phyloP scores from a whole-genome alignment of 2,113 vertebrate species.

The Microtus pennsylvanicus region DNA sequence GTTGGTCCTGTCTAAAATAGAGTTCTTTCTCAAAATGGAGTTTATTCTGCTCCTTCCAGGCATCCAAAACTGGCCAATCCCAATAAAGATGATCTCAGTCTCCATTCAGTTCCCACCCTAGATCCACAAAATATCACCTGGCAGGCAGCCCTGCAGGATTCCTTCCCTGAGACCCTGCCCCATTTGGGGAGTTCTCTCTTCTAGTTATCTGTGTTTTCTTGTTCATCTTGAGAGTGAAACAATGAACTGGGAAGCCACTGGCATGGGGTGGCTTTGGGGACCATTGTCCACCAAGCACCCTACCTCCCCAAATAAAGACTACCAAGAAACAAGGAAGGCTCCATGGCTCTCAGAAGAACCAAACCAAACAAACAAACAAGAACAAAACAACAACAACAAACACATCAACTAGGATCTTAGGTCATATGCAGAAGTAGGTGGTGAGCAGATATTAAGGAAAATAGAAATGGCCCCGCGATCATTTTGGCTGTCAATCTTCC shows the following conservation, averaged over 20 bases:
- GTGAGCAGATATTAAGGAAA: neutral
- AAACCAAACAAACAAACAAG: neutral
- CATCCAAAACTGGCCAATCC: neutral
- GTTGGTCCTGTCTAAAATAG: no score
- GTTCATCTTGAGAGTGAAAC: neutral
- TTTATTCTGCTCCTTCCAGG: neutral
- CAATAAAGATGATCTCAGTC: neutral
- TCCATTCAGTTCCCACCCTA: neutral
- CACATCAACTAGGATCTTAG: neutral
- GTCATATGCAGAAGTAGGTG: neutral
- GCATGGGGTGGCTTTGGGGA: neutral
- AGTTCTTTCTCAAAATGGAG: no score
- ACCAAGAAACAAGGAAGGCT: neutral
- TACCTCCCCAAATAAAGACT: neutral
- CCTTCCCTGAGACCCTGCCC: neutral
- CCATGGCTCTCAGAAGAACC: neutral
- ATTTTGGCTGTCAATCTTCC: neutral
- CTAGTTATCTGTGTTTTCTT: neutral
- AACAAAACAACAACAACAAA: neutral
- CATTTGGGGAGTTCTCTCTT: neutral
- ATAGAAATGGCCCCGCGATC: neutral
- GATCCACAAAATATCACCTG: neutral
- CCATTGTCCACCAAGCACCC: neutral
- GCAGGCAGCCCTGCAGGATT: neutral
- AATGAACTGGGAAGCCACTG: neutral